phyloP scores from a whole-genome alignment of 2,113 vertebrate genomes.

The Dipodomys merriami region DNA sequence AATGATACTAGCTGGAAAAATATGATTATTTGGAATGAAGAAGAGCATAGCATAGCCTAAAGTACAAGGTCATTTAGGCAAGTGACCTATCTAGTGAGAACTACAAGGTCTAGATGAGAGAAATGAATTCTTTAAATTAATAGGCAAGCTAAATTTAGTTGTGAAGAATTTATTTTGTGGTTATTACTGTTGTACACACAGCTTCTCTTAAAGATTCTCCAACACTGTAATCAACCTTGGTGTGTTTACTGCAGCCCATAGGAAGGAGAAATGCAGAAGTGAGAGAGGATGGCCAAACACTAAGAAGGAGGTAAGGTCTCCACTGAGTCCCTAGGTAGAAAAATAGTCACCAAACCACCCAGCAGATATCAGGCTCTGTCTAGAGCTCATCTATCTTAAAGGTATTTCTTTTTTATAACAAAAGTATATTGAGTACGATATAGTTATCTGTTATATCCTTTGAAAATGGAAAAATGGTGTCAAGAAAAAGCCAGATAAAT shows the following conservation, averaged over 20 bases:
- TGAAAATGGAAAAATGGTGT: too few relatives aligned
- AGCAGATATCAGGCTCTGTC: background rate
- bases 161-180: background rate
- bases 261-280: background rate
- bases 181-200: background rate
- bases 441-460: too few relatives aligned
- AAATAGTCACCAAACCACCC: background rate
- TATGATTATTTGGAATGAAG: background rate
- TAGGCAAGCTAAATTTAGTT: background rate
- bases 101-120: background rate
- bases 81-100: background rate
- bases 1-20: background rate
- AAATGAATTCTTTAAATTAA: background rate
- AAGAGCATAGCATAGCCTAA: background rate
- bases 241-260: background rate
- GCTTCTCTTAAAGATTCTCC: background rate
- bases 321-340: background rate
- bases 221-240: background rate
- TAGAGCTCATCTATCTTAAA: background rate
- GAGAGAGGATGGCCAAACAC: background rate
- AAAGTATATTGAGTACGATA: too few relatives aligned
- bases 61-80: background rate
- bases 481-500: too few relatives aligned
- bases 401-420: background rate
- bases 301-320: background rate